Evolutionary conservation across 2,888 invertebrate genomes (phyloP), one percentile per base, ranked within the genome.

Genomic region (Drosophila cracens): DNA sequence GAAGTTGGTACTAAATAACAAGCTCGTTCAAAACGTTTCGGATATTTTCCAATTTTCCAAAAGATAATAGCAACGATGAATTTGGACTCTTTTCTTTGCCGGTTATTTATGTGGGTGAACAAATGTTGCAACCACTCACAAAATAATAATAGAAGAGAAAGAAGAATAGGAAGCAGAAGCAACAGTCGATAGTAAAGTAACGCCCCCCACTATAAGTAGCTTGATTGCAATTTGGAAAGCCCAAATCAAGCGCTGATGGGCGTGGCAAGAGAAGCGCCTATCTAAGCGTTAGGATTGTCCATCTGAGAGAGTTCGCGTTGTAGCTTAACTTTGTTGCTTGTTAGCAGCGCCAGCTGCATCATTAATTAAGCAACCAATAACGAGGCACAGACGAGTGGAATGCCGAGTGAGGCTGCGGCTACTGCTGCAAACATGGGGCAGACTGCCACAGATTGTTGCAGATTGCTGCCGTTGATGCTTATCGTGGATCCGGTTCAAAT

Each of bases 291-390:
- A 54, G 36, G 40, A 57, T 56, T 69, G 48, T 60, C 63, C 29
- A 40, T 57, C 34, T 52, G 29, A 57, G 48, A 40, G 25, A 6
- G 16, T 46, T 46, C 46, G 25, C 46, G 46, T 46, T 46, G 46
- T 4, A 27, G 25, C 46, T 46, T 46, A 16, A 57, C 33, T 18
- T 27, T 48, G 59, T 33, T 33, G 76, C 87, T 83, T 79, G 87
- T 83, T 83, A 87, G 82, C 87, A 76, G 73, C 82, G 70, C 65
- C 82, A 87, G 74, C 82, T 87, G 82, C 84, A 69, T 76, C 87
- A 87, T 83, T 83, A 83, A 83, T 83, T 83, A 83, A 84, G 84
- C 84, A 70, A 70, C 70, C 83, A 83, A 76, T 71, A 79, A 67
- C 79, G 58, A 78, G 79, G 43, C 61, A 38, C 68, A 63, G 75